A percentile compares a stretch with the other conserved stretches of the same genome.
phyloP scores from a whole-genome alignment of 2,113 vertebrate genomes.

The Varanus komodoensis region DNA sequence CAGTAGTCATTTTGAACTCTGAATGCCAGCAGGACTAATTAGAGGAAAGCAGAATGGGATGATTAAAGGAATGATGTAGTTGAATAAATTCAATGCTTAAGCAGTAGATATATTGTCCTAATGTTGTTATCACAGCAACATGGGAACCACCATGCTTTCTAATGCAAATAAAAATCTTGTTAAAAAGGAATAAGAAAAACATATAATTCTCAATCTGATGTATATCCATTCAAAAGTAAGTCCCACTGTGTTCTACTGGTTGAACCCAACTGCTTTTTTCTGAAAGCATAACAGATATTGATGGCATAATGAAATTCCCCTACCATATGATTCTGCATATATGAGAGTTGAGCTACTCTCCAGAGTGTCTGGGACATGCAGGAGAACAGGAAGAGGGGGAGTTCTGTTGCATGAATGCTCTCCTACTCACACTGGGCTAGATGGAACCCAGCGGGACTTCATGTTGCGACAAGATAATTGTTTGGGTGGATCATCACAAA shows the following conservation, averaged over 20 bases:
- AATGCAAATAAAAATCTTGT: no score
- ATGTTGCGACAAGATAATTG: not conserved
- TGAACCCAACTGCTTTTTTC: no score
- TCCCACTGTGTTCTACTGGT: not conserved
- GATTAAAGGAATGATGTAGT: not conserved
- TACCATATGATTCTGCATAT: no score
- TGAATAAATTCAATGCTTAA: not conserved
- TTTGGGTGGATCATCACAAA: not conserved
- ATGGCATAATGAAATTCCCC: not conserved
- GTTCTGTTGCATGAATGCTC: not conserved
- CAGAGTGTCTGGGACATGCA: not conserved
- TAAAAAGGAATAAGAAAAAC: not conserved
- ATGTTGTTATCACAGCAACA: not conserved
- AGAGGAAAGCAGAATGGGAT: not conserved
- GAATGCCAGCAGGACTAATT: not conserved
- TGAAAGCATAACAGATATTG: not conserved
- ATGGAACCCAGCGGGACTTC: not conserved
- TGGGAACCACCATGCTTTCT: no score
- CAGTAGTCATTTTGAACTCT: not conserved
- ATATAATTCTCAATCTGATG: not conserved
- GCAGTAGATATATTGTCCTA: not conserved
- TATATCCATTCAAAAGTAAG: not conserved
- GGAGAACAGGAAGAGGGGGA: not conserved
- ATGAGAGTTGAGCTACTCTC: not conserved
- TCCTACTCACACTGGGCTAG: no score